These are phyloP conservation scores for Coregonus ussuriensis DNA, from an alignment of 2,797 vertebrate genomes.

Conservation along the genomic window DNA sequence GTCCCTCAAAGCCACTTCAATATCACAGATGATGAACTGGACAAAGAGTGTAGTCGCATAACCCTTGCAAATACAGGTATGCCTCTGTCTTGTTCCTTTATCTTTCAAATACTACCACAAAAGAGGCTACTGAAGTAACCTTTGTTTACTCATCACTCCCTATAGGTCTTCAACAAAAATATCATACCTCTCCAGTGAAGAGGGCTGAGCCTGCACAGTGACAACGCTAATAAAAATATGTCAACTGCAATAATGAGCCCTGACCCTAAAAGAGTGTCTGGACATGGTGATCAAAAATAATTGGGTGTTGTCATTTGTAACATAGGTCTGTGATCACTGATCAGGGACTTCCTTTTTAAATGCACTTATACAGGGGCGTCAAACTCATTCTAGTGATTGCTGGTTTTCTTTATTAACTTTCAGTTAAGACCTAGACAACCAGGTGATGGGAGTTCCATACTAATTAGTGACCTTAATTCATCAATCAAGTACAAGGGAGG, in stretches of 20 bases:
- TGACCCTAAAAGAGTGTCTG: background rate
- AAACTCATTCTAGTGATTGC: too few relatives aligned
- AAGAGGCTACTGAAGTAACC: constrained; percentile 14
- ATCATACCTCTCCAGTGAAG: constrained; percentile 34
- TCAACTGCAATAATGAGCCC: background rate
- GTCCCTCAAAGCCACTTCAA: constrained; percentile 50
- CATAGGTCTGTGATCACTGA: constrained; percentile 50
- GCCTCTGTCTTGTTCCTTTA: constrained; percentile 6
- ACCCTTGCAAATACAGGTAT: constrained; percentile 79
- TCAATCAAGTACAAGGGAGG: too few relatives aligned
- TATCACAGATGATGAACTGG: constrained; percentile 67
- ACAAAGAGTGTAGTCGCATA: constrained; percentile 82
- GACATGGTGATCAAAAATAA: background rate
- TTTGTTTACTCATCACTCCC: constrained; percentile 2
- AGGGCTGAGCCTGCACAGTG: constrained; percentile 59
- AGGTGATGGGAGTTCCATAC: too few relatives aligned
- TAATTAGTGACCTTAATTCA: too few relatives aligned
- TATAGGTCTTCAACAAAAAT: constrained; percentile 55
- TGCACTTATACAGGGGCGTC: too few relatives aligned
- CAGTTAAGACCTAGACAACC: too few relatives aligned
- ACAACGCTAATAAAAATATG: constrained; percentile 19
- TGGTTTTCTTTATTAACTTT: too few relatives aligned
- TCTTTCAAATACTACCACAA: background rate
- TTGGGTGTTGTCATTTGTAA: constrained; percentile 31
- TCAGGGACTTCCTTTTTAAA: too few relatives aligned